Base-by-base conservation (phyloP, 2,888 invertebrate genomes). In the Anoncus sp. region DNA sequence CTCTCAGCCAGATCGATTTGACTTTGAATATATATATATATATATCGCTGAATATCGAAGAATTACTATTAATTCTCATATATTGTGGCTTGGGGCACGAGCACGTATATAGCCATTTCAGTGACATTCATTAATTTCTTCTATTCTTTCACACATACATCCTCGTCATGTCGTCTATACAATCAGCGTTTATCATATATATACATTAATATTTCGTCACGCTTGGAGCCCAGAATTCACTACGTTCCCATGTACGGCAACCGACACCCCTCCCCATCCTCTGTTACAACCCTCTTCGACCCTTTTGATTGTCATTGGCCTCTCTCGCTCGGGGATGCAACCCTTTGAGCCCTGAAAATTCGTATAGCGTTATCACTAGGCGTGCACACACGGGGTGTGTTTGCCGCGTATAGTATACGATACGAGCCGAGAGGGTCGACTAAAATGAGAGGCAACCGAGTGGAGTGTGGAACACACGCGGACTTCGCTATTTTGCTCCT, bases 261-360 rank as follows among this genome's bases (percentile, higher is more conserved):
- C 3, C 59, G 38, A 40, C 57, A 40, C 24, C 38, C n/a, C 49
- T 40, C 14, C 31, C 43, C 18, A 49, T 14, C 43, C 10, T 35
- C 43, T 35, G 31, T 10, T n/a, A 43, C 62, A 22, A 38, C 35
- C 45, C 71, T 53, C 62, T 63, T 63, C 69, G 63, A 73, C 22
- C 45, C 51, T 51, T 38, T 22, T 18, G 53, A 66, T 43, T 66
- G 66, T 40, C 53, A 53, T 53, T 31, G 47, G 43, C 24, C 57
- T 55, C 47, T 53, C 35, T 14, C 27, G 43, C 43, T 35, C 18
- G 43, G 60, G 75, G 59, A 75, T 73, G 70, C 76, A 82, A 81
- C 83, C 83, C 82, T 82, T 82, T 81, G 77, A 79, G 77, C 60
- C 51, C 38, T 69, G 81, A 53, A 80, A 79, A 73, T 80, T 80